Conservation (phyloP, 1,140 invertebrate species). For the Lineus longissimus region DNA sequence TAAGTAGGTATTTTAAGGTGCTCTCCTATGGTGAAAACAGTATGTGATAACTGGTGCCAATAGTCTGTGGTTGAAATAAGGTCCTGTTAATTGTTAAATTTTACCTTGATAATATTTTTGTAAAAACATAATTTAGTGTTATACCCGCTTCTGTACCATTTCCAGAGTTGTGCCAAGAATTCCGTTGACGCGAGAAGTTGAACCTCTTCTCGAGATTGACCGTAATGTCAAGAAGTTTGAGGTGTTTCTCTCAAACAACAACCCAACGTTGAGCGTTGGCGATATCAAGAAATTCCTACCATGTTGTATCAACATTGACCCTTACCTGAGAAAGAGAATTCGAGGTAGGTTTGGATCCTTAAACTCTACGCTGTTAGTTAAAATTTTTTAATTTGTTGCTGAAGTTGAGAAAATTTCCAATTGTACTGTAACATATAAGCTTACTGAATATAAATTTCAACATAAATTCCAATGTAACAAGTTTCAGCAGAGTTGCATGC, state of each 20-base stretch:
- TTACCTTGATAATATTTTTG: too few species aligned
- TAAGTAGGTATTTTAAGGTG: constrained; percentile 62
- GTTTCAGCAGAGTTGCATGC: too few species aligned
- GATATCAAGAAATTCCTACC: constrained; percentile 93
- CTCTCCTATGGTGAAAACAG: too few species aligned
- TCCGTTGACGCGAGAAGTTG: constrained; percentile 77
- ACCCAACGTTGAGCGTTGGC: constrained; percentile 62
- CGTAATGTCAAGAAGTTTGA: constrained; percentile 91
- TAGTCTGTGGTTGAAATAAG: too few species aligned
- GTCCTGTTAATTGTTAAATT: too few species aligned
- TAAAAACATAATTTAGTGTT: too few species aligned
- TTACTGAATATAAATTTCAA: too few species aligned
- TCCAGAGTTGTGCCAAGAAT: constrained; percentile 64
- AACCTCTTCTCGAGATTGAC: constrained; percentile 85
- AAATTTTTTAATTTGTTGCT: too few species aligned
- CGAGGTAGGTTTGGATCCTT: constrained; percentile 64
- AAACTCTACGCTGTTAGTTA: background rate
- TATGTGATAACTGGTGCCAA: too few species aligned
- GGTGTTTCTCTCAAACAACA: constrained; percentile 84
- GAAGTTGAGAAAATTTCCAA: constrained; percentile 2
- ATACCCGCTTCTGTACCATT: background rate
- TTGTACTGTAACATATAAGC: background rate
- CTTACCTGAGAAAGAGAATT: constrained; percentile 91
- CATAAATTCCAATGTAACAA: too few species aligned
- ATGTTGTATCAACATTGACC: constrained; percentile 95